Conservation (phyloP, 2,797 vertebrate genomes). For the Tamandua tetradactyla region DNA sequence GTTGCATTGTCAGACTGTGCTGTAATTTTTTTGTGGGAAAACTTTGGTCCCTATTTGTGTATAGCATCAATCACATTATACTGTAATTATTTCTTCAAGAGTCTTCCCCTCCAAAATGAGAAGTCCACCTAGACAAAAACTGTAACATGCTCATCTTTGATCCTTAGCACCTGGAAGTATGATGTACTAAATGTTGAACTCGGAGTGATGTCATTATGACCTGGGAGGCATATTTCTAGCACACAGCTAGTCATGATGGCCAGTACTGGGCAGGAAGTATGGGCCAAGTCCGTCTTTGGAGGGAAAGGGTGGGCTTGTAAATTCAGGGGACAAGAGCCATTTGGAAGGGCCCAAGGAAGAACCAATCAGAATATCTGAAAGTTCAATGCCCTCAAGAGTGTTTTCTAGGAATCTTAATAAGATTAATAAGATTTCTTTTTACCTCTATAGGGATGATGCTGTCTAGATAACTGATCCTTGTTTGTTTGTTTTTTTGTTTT, state of each 20-base stretch:
- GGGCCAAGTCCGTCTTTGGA: not conserved
- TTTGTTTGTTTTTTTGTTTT: no score
- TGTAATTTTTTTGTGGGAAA: conserved; percentile 19
- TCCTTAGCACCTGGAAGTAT: not conserved
- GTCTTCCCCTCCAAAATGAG: not conserved
- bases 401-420: conserved; percentile 14
- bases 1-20: not conserved
- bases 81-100: conserved; percentile 20
- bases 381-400: not conserved
- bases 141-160: not conserved
- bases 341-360: not conserved
- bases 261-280: not conserved
- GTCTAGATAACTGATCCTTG: not conserved
- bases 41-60: conserved; percentile 1
- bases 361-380: not conserved
- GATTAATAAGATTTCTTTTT: conserved; percentile 8
- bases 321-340: not conserved
- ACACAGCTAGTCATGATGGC: not conserved
- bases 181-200: not conserved
- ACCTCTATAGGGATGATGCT: not conserved
- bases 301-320: not conserved
- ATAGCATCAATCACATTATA: not conserved
- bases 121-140: not conserved
- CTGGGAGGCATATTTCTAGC: not conserved
- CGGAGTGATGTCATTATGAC: not conserved